Evolutionary conservation across 2,113 vertebrate genomes (phyloP).

Genomic region (Rhineura floridana): DNA sequence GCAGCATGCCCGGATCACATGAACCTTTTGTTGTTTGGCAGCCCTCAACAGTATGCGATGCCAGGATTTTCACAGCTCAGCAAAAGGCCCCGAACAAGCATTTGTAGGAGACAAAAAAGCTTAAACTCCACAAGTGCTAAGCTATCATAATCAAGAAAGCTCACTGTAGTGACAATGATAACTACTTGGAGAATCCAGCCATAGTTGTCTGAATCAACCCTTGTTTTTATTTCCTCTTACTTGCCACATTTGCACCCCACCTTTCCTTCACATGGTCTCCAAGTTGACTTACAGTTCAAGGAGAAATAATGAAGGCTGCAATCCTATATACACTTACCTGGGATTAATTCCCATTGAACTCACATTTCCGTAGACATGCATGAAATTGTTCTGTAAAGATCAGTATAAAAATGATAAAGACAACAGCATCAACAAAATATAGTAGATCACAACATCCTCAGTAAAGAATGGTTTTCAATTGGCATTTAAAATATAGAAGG

Average conservation of each 20-base stretch:
- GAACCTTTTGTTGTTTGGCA: conserved; percentile 25
- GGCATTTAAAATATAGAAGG: no score
- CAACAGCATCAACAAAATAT: background rate
- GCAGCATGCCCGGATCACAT: background rate
- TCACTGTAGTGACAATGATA: background rate
- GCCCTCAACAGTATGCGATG: background rate
- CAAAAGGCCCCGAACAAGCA: background rate
- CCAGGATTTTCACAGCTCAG: conserved; percentile 8
- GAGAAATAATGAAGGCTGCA: background rate
- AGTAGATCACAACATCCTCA: background rate
- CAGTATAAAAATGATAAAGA: background rate
- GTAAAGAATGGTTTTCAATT: background rate
- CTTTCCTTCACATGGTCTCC: background rate
- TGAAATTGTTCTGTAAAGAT: background rate
- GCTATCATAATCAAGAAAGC: background rate
- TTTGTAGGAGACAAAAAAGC: background rate
- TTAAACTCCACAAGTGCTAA: background rate
- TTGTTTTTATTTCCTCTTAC: background rate
- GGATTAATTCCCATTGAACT: background rate
- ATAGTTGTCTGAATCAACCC: background rate
- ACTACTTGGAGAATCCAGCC: background rate
- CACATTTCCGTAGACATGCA: background rate
- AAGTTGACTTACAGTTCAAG: background rate
- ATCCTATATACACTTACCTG: background rate
- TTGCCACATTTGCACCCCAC: background rate